Evolutionary conservation across 2,797 vertebrate species (phyloP), one percentile per base, ranked within the genome.

Genomic region (Graptemys geographica): DNA sequence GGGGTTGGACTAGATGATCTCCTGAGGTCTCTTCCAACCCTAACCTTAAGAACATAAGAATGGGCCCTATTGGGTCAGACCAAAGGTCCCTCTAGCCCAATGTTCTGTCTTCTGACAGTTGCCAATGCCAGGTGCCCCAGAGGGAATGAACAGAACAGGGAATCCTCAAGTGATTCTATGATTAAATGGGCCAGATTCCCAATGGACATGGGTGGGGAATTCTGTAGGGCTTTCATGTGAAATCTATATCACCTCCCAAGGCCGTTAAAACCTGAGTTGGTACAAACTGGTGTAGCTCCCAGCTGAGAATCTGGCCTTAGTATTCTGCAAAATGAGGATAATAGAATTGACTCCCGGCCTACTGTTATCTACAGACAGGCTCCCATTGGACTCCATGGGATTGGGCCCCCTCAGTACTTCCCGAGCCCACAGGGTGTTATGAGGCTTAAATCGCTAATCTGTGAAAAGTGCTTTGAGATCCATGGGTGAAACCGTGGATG

Each of bases 241-340:
- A 6, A 33, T 89, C 83, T 84, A 92, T 92, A 91, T 94, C 89
- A 78, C 81, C 93, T 93, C 94, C 0, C 0, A 1, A 31, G 86
- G 79, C 37, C 88, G 49, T 72, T 96, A 95, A 97, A 92, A 53
- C 0, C 1, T 27, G 65, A 72, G n/a, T 12, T 72, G n/a, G 49
- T 78, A 53, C 95, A 95, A 96, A 95, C 95, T 93, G 91, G 37
- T 19, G 5, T 21, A 11, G 37, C 69, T 41, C 7, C 69, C 21
- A 11, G 19, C n/a, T 41, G 69, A 72, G 21, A 72, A 37, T 41
- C 21, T 72, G 69, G 47, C 52, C 1, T 1, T 82, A 96, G 88
- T 89, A 91, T 94, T 92, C 94, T 94, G 91, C 19, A 72, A 72
- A 72, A 95, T 89, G 93, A 90, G 95, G 80, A 89, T 81, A 93